Conservation (phyloP, 2,113 vertebrate species). For the Todiramphus saurophagus region DNA sequence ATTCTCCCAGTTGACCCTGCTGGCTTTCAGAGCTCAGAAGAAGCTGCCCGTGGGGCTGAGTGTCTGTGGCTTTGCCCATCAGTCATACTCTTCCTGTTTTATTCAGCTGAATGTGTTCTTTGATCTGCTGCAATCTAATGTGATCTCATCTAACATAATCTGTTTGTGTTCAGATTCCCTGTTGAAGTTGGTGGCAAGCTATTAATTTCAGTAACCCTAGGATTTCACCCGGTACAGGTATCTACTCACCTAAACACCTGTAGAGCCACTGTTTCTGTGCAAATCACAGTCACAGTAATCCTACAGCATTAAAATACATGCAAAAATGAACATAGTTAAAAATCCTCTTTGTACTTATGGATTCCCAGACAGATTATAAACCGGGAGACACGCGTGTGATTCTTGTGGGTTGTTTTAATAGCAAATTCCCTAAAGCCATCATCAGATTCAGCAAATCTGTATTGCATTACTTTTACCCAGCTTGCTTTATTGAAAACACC, state of each 20-base stretch:
- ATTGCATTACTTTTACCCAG: constrained; percentile 10
- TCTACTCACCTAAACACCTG: neutral
- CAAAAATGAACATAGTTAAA: neutral
- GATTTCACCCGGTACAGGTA: rapidly evolving
- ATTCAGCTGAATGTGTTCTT: neutral
- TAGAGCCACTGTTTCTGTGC: neutral
- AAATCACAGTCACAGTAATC: neutral
- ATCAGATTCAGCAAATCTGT: constrained; percentile 3
- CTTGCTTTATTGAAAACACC: constrained; percentile 33
- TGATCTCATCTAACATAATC: neutral
- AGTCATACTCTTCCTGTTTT: neutral
- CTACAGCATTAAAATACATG: neutral
- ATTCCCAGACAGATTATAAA: neutral
- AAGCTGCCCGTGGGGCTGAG: rapidly evolving
- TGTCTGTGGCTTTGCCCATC: neutral
- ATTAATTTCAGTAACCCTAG: neutral
- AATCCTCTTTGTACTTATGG: neutral
- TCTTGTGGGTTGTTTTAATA: neutral
- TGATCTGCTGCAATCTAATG: neutral
- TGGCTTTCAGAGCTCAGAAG: neutral
- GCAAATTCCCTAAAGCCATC: constrained; percentile 16
- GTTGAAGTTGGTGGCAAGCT: neutral
- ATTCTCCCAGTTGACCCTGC: neutral
- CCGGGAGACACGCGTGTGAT: rapidly evolving
- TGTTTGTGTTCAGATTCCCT: neutral